Percentiles rank a stretch among this genome's conserved stretches.
Conservation (phyloP, 2,888 invertebrate genomes). For the Catocala nupta region DNA sequence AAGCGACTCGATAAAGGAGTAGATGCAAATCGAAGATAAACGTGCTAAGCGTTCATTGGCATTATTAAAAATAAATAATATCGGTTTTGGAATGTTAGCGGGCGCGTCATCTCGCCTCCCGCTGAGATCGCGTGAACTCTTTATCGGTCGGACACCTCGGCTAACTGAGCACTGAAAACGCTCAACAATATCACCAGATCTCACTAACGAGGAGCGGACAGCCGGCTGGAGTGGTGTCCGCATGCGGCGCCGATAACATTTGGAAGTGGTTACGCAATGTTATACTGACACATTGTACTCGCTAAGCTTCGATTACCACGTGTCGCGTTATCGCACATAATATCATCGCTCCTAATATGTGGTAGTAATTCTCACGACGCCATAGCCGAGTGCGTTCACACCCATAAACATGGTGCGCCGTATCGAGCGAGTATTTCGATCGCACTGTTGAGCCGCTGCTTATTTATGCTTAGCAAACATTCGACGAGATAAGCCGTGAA, state of each 20-base stretch:
- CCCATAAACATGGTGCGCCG: constrained; percentile 71
- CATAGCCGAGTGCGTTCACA: constrained; percentile 77
- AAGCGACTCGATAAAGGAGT: constrained; percentile 59
- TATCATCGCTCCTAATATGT: constrained; percentile 67
- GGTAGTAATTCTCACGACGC: constrained; percentile 78
- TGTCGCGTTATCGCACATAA: constrained; percentile 71
- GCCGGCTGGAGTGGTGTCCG: constrained; percentile 13
- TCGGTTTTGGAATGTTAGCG: constrained; percentile 77
- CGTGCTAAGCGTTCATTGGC: constrained; percentile 80
- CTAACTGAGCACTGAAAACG: constrained; percentile 31
- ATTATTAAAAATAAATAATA: constrained; percentile 83
- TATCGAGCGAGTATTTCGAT: constrained; percentile 65
- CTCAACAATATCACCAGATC: constrained; percentile 26
- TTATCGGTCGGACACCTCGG: constrained; percentile 70
- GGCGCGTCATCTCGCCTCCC: constrained; percentile 77
- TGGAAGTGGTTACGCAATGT: constrained; percentile 62
- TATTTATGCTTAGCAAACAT: constrained; percentile 83
- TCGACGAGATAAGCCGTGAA: constrained; percentile 79
- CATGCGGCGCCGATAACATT: constrained; percentile 49
- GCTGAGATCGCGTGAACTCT: constrained; percentile 81
- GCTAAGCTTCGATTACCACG: constrained; percentile 69
- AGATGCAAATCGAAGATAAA: constrained; percentile 77
- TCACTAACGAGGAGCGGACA: constrained; percentile 19
- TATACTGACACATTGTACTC: constrained; percentile 63
- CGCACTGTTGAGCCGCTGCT: constrained; percentile 65